Conservation (phyloP, 2,113 vertebrate genomes). For the Cairina moschata region DNA sequence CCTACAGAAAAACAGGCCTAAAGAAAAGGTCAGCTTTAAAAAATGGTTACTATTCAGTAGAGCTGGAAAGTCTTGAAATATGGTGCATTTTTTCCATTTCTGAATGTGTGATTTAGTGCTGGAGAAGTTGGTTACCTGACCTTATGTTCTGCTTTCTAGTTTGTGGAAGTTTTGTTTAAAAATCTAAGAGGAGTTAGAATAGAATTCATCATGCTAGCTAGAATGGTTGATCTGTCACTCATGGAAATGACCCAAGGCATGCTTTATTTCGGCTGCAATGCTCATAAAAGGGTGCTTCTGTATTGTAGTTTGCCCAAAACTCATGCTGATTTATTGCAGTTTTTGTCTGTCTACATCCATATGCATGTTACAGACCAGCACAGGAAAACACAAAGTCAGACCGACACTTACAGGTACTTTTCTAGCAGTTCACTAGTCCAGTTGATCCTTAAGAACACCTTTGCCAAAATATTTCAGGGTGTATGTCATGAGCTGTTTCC, state of each 20-base stretch:
- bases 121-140: neutral
- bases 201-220: neutral
- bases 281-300: neutral
- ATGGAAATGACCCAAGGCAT: neutral
- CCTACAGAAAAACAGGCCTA: neutral
- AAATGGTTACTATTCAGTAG: neutral
- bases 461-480: neutral
- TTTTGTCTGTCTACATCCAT: accelerated
- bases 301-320: neutral
- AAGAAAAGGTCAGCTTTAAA: neutral
- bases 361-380: neutral
- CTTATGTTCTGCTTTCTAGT: neutral
- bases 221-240: neutral
- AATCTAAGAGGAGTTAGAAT: neutral
- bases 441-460: neutral
- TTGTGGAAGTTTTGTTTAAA: neutral
- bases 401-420: neutral
- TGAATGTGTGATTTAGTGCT: neutral
- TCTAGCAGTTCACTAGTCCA: neutral
- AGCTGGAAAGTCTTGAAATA: neutral
- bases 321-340: neutral
- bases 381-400: neutral
- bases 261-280: neutral
- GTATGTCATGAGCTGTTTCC: neutral
- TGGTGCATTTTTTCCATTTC: neutral